phyloP scores from a whole-genome alignment of 2,113 vertebrate species.

The Damaliscus lunatus region DNA sequence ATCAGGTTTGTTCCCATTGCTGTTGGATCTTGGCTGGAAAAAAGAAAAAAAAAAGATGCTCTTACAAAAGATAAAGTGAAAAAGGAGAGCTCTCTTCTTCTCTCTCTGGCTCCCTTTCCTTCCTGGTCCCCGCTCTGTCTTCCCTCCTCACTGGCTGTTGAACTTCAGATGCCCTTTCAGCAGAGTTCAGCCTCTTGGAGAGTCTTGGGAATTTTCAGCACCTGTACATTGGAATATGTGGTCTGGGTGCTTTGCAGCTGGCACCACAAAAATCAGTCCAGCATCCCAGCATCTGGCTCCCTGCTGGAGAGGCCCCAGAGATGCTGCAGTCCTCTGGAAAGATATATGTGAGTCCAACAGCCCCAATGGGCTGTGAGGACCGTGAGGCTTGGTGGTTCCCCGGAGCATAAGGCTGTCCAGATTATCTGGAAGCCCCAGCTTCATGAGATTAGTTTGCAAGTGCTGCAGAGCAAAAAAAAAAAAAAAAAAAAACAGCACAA shows the following conservation, averaged over 20 bases:
- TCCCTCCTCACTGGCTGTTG: background rate
- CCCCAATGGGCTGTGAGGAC: background rate
- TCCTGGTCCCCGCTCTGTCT: background rate
- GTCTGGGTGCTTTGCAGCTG: constrained; percentile 57
- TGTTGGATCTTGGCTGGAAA: constrained; percentile 29
- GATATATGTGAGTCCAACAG: background rate
- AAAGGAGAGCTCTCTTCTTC: constrained; percentile 55
- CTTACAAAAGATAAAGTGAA: constrained; percentile 42
- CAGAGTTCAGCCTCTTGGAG: background rate
- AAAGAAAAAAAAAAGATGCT: constrained; percentile 23
- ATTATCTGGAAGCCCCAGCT: background rate
- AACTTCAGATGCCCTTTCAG: constrained; percentile 1
- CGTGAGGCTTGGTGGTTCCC: fast-evolving
- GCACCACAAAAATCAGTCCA: background rate
- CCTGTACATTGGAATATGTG: constrained; percentile 46
- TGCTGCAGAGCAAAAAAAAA: background rate
- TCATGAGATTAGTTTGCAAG: background rate
- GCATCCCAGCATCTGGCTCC: background rate
- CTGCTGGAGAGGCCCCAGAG: background rate
- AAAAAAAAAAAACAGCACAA: background rate
- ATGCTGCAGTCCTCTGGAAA: background rate
- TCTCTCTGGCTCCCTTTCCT: background rate
- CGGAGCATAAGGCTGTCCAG: fast-evolving
- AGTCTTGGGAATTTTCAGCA: background rate
- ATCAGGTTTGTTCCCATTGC: constrained; percentile 45